Base-by-base conservation (phyloP, 2,888 invertebrate species). In the Oscheius sp. region DNA sequence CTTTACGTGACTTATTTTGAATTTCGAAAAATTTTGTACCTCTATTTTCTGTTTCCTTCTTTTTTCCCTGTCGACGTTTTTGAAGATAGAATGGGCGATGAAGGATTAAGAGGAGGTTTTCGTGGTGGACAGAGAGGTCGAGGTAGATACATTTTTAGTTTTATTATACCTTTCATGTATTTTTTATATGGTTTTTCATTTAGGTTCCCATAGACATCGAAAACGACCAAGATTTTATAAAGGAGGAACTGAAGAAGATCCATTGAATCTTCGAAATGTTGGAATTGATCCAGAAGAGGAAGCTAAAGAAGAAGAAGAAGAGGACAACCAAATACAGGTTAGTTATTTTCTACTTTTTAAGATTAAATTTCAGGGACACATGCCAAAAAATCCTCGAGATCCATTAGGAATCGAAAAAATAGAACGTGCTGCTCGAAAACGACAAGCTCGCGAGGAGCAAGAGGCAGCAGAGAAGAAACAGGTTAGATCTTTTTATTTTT, bases 191-290 rank as follows among this genome's bases (percentile, higher is more conserved):
- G n/a, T n/a, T n/a, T n/a, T n/a, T n/a, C n/a, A n/a, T n/a, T n/a
- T n/a, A n/a, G n/a, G n/a, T n/a, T n/a, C 26, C 4, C 50, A 33
- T 56, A 38, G 56, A 9, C 24, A 20, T 6, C 56, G 32, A n/a
- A 12, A 2, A 33, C 36, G 22, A 26, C 36, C 36, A 33, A 36
- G 22, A 0, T 61, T 38, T 30, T 61, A 30, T n/a, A 61, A 62
- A n/a, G 49, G 62, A 24, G 49, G 64, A 64, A 64, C 33, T 17
- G 26, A n/a, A n/a, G 41, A 24, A 9, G 50, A 51, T 51, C 51
- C 50, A 9, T 51, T 64, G 12, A 51, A 50, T 38, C n/a, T 64
- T 12, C 20, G 38, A 2, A 64, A 51, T 36, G 28, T 32, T 14
- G 44, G 51, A 9, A n/a, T 28, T 51, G 64, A 64, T 32, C 9